These are phyloP conservation scores for Hemichromis elongatus DNA, from an alignment of 2,113 vertebrate genomes.

Conservation along the genomic window DNA sequence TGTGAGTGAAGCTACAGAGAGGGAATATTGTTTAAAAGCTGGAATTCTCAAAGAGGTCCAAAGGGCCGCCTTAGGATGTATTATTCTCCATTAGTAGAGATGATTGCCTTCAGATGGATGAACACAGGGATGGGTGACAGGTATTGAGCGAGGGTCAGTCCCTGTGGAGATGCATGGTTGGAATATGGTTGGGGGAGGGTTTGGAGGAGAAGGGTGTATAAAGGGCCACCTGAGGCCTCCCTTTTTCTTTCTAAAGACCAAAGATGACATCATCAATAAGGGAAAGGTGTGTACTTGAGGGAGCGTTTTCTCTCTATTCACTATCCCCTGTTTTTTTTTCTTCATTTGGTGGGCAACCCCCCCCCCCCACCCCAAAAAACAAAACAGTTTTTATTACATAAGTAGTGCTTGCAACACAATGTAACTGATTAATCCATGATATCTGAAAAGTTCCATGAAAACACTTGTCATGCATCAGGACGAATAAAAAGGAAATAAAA, in stretches of 20 bases:
- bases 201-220: neutral
- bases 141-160: conserved; percentile 43
- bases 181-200: neutral
- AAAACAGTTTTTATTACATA: neutral
- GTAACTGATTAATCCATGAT: neutral
- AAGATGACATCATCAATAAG: conserved; percentile 20
- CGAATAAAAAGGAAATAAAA: neutral
- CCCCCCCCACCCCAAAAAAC: too few relatives aligned
- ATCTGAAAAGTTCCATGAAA: neutral
- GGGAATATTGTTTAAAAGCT: neutral
- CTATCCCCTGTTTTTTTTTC: neutral
- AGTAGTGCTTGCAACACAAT: neutral
- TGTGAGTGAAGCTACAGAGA: neutral
- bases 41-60: neutral
- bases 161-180: conserved; percentile 12
- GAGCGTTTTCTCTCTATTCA: neutral
- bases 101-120: neutral
- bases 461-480: neutral
- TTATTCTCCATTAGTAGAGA: neutral
- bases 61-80: neutral
- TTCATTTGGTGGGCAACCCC: neutral
- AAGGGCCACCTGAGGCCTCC: conserved; percentile 50
- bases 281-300: neutral
- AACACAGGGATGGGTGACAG: neutral
- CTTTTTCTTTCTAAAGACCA: conserved; percentile 12